These are phyloP conservation scores for Scolanthus callimorphus DNA, from an alignment of 92 coral and sea anemone species.

Conservation along the genomic window DNA sequence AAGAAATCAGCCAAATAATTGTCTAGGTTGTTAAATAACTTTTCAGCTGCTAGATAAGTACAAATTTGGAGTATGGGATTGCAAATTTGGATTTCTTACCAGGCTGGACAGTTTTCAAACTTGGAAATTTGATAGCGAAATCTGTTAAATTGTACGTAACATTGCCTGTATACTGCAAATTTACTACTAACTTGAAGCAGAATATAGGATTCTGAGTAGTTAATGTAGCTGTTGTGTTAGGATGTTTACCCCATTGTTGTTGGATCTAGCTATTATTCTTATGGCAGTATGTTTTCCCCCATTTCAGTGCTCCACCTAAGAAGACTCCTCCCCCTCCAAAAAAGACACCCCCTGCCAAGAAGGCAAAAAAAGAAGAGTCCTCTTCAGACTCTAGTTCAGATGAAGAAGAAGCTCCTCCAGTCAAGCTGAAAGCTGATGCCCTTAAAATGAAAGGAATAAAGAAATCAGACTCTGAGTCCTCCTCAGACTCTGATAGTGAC, in stretches of 20 bases:
- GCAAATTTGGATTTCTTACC: too few relatives aligned
- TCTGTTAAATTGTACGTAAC: too few relatives aligned
- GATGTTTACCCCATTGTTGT: not conserved
- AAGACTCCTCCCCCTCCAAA: slow-evolving; percentile 3
- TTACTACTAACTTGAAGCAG: too few relatives aligned
- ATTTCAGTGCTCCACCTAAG: not conserved
- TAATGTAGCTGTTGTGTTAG: too few relatives aligned
- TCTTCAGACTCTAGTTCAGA: slow-evolving; percentile 24
- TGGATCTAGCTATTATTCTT: not conserved
- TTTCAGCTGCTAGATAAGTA: too few relatives aligned
- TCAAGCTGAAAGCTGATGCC: slow-evolving; percentile 24
- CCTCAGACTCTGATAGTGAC: slow-evolving; percentile 45
- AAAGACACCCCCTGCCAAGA: slow-evolving; percentile 7
- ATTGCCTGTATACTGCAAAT: too few relatives aligned
- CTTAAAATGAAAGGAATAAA: slow-evolving; percentile 20
- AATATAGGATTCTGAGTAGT: too few relatives aligned
- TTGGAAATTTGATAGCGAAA: too few relatives aligned
- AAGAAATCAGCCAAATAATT: too few relatives aligned
- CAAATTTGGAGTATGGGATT: too few relatives aligned
- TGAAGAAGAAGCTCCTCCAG: slow-evolving; percentile 41
- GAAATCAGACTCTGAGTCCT: slow-evolving; percentile 29
- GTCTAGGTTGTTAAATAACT: too few relatives aligned
- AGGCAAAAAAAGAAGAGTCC: not conserved
- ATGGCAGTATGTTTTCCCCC: slow-evolving; percentile 5
- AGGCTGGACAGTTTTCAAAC: too few relatives aligned